Evolutionary conservation across 2,888 invertebrate genomes (phyloP).

Genomic region (Eumerus sabulonum): DNA sequence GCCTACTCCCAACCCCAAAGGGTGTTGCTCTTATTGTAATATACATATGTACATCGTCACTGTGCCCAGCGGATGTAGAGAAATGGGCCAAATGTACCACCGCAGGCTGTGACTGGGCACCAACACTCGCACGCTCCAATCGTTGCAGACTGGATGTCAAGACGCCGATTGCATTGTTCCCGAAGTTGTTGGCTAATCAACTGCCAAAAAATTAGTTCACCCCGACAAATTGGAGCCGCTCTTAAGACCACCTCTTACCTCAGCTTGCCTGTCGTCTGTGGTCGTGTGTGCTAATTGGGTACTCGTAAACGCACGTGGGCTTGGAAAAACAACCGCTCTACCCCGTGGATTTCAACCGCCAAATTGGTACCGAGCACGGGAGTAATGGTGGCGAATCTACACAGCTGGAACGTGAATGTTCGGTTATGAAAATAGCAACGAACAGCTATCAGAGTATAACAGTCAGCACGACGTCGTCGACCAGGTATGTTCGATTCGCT

Average conservation of each 20-base stretch:
- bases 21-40: slow-evolving; percentile 12
- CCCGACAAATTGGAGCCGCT: slow-evolving; percentile 24
- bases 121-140: no score
- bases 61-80: slow-evolving; percentile 7
- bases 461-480: not conserved
- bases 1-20: slow-evolving; percentile 41
- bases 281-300: slow-evolving; percentile 53
- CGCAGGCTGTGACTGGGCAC: not conserved
- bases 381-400: slow-evolving; percentile 23
- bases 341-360: not conserved
- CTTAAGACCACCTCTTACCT: no score
- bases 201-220: slow-evolving; percentile 29
- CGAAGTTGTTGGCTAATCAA: slow-evolving; percentile 26
- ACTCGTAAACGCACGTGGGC: slow-evolving; percentile 57
- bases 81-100: not conserved
- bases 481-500: no score
- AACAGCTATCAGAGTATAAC: slow-evolving; percentile 12
- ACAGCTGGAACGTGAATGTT: not conserved
- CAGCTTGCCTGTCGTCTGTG: no score
- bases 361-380: not conserved
- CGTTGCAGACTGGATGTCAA: slow-evolving; percentile 45
- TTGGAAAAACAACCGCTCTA: slow-evolving; percentile 17
- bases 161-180: slow-evolving; percentile 48
- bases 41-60: slow-evolving; percentile 35
- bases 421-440: slow-evolving; percentile 29